Base-by-base conservation (phyloP, 2,888 invertebrate genomes). In the Microdon myrmicae region DNA sequence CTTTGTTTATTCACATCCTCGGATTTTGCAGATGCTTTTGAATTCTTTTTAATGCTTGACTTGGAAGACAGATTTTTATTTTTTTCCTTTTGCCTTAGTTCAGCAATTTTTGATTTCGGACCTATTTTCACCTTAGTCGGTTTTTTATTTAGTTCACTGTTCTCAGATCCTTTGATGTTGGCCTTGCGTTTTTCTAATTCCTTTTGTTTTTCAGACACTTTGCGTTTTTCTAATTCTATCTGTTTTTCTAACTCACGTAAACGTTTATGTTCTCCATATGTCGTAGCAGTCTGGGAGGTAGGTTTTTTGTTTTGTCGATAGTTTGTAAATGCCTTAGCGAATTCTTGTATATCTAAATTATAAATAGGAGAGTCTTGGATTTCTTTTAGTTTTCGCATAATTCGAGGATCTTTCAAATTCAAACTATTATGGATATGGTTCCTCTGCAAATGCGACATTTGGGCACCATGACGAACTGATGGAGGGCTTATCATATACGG, bases 221-320 rank as follows among this genome's bases (percentile, higher is more conserved):
- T n/a, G n/a, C n/a, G n/a, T 14, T 7, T 29, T 8, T 51, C 43
- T 2, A 29, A 3, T 28, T 37, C 6, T 5, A 14, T 16, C 23
- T 51, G 44, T 6, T 45, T 47, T 35, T 64, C 64, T 13, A 53
- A 6, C 23, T 64, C 64, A 12, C 35, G 31, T 3, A 64, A 10
- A 7, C 64, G 64, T 12, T 58, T 64, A 19, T 64, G 58, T 7
- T 64, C 64, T 28, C 51, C 58, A 29, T 64, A 64, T 13, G 58
- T 64, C 13, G 22, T 22, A 9, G 64, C 64, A 2, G 51, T 64
- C 22, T 28, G 47, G 1, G 64, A 51, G 8, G 45, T 58, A 1
- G 47, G 29, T 41, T 41, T 12, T 8, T 14, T 45, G n/a, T 17
- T 25, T 7, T 13, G 41, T 7, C 26, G 25, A n/a, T 14, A 29